A percentile compares a stretch with the other conserved stretches of the same genome.
These are phyloP conservation scores for Cyclargus thomasi DNA, from an alignment of 1,140 invertebrate species.

Conservation along the genomic window DNA sequence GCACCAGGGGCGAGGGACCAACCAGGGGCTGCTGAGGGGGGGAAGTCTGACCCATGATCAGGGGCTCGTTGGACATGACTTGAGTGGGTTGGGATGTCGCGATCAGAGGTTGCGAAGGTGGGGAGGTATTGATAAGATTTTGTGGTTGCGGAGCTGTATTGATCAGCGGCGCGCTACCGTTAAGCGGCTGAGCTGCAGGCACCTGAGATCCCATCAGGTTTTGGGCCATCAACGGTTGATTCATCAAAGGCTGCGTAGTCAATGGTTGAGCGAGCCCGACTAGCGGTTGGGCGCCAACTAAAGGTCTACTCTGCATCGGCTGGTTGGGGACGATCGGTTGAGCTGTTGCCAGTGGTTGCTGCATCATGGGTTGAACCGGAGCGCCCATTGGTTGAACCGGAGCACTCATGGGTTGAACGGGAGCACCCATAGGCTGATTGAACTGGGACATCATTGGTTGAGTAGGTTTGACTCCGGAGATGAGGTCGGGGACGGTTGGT, in stretches of 20 bases:
- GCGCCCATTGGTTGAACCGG: constrained; percentile 22
- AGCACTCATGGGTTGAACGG: constrained; percentile 30
- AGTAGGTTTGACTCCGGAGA: constrained; percentile 56
- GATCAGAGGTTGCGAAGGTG: constrained; percentile 29
- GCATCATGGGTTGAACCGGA: constrained; percentile 18
- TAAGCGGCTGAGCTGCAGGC: constrained; percentile 30
- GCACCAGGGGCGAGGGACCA: constrained; percentile 34
- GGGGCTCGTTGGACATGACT: constrained; percentile 26
- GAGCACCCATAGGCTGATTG: constrained; percentile 55
- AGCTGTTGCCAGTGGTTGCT: constrained; percentile 16
- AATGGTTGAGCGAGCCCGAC: constrained; percentile 21
- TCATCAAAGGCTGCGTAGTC: constrained; percentile 22
- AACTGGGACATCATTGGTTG: constrained; percentile 28
- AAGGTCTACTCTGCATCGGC: constrained; percentile 20
- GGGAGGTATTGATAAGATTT: constrained; percentile 24
- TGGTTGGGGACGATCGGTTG: constrained; percentile 28
- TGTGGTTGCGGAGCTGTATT: constrained; percentile 10
- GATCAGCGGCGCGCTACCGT: constrained; percentile 30
- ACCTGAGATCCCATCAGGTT: background rate
- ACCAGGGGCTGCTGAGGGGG: constrained; percentile 33
- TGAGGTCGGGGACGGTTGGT: constrained; percentile 53
- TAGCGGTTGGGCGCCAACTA: constrained; percentile 18
- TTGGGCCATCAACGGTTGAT: constrained; percentile 21
- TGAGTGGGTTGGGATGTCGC: constrained; percentile 15
- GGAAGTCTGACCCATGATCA: constrained; percentile 32